Evolutionary conservation across 2,113 vertebrate species (phyloP).

Genomic region (Rana temporaria): DNA sequence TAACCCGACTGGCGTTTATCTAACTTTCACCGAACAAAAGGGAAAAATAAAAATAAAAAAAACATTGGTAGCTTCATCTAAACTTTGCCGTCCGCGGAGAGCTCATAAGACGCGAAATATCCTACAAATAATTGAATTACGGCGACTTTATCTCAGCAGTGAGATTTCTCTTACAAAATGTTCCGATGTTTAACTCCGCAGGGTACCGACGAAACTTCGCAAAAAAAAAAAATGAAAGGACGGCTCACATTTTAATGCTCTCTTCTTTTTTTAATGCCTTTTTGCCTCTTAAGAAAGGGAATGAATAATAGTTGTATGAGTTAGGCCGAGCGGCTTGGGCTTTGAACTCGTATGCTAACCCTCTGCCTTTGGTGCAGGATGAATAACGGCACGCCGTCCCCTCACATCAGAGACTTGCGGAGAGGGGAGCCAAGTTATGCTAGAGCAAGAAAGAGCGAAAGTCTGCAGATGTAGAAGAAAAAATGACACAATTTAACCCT

Average conservation of each 20-base stretch:
- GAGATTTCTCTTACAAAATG: not conserved
- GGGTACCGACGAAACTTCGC: not conserved
- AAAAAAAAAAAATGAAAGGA: not conserved
- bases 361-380: conserved; percentile 29
- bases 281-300: conserved; percentile 22
- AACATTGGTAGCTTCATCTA: not conserved
- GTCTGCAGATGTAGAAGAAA: too few species aligned
- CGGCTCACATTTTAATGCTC: not conserved
- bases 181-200: not conserved
- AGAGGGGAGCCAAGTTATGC: too few species aligned
- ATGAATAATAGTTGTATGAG: conserved; percentile 22
- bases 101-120: not conserved
- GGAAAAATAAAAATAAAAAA: too few species aligned
- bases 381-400: not conserved
- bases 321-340: not conserved
- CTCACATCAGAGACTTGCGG: too few species aligned
- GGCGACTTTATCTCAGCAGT: not conserved
- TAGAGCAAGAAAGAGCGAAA: too few species aligned
- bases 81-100: not conserved
- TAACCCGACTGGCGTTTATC: not conserved
- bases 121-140: conserved; percentile 1
- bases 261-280: not conserved
- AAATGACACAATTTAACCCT: too few species aligned
- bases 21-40: not conserved
- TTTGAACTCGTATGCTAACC: conserved; percentile 20